These are phyloP conservation scores for Tridacna gigas DNA, from an alignment of 2,888 invertebrate genomes.

Conservation along the genomic window DNA sequence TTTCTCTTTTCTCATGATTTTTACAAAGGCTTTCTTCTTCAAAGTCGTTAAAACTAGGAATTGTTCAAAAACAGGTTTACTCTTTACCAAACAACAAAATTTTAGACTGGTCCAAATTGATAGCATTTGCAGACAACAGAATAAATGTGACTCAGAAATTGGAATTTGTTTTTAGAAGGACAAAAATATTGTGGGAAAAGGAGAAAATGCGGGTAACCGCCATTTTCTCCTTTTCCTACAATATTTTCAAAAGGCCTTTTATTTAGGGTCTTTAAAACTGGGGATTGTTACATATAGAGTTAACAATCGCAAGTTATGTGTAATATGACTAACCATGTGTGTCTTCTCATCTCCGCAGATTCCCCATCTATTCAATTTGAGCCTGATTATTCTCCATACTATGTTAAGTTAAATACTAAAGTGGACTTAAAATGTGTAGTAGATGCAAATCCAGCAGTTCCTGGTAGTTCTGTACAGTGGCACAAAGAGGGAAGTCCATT, in stretches of 20 bases:
- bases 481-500: constrained; percentile 59
- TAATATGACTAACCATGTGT: neutral
- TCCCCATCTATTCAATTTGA: constrained; percentile 72
- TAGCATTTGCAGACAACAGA: too few species aligned
- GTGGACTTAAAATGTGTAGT: constrained; percentile 70
- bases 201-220: too few species aligned
- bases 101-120: too few species aligned
- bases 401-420: constrained; percentile 61
- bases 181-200: too few species aligned
- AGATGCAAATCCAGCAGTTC: constrained; percentile 71
- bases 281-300: neutral
- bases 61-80: too few species aligned
- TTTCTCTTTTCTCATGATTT: neutral
- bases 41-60: neutral
- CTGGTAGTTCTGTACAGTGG: constrained; percentile 69
- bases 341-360: constrained; percentile 63
- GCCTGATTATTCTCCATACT: constrained; percentile 70
- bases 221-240: too few species aligned
- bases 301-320: neutral
- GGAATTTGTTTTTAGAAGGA: too few species aligned
- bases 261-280: neutral
- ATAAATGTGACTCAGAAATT: too few species aligned
- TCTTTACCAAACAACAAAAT: too few species aligned
- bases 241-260: too few species aligned
- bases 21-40: neutral